These are phyloP conservation scores for Cyprinodon diabolis DNA, from an alignment of 2,797 vertebrate genomes.

Conservation along the genomic window DNA sequence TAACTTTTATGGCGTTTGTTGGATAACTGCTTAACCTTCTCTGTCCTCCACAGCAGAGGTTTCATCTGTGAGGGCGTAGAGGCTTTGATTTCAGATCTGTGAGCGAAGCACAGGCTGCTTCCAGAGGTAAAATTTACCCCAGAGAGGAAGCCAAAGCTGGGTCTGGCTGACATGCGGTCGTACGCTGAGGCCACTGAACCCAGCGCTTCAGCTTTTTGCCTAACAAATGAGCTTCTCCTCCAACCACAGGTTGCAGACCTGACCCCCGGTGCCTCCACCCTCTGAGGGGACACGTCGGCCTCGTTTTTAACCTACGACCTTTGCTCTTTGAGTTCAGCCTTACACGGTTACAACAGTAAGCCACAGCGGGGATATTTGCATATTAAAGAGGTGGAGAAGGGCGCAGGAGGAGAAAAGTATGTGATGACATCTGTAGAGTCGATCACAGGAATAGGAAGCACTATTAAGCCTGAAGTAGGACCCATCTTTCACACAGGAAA, in stretches of 20 bases:
- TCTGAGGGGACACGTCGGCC: not conserved
- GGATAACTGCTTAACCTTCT: conserved; percentile 1
- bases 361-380: not conserved
- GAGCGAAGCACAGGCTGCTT: not conserved
- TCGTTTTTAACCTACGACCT: conserved; percentile 4
- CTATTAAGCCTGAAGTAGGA: no score
- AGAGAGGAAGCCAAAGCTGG: conserved; percentile 4
- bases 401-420: no score
- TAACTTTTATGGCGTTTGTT: not conserved
- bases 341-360: not conserved
- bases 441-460: no score
- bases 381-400: not conserved
- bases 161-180: conserved; percentile 33
- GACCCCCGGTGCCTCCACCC: conserved; percentile 9
- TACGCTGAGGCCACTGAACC: conserved; percentile 50
- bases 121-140: conserved; percentile 10
- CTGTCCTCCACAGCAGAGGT: not conserved
- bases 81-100: not conserved
- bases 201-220: conserved; percentile 26
- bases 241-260: conserved; percentile 18
- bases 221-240: conserved; percentile 37
- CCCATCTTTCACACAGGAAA: no score
- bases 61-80: not conserved
- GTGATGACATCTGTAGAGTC: no score
- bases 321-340: conserved; percentile 11